Evolutionary conservation across 2,113 vertebrate species (phyloP).

Genomic region (Egretta garzetta): DNA sequence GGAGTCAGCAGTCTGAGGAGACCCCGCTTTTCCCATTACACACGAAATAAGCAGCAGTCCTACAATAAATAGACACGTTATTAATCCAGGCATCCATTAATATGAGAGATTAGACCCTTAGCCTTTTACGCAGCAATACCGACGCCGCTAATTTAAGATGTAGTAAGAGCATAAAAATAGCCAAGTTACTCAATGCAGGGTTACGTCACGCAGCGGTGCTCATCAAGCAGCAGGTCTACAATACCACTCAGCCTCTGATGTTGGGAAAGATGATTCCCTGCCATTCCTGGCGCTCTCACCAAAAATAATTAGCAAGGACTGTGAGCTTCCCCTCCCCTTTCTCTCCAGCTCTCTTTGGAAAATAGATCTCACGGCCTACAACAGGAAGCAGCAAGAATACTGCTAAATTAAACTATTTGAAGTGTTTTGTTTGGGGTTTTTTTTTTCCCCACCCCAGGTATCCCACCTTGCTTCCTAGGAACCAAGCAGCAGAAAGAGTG

Average conservation of each 20-base stretch:
- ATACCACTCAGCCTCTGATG: background rate
- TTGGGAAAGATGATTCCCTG: background rate
- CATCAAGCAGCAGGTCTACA: background rate
- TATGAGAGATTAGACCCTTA: background rate
- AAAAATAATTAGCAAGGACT: background rate
- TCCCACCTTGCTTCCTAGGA: background rate
- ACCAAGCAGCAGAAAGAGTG: background rate
- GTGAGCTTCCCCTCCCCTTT: background rate
- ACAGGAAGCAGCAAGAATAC: background rate
- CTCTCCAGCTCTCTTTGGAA: background rate
- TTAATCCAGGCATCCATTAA: background rate
- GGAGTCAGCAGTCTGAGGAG: conserved; percentile 1
- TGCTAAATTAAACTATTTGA: background rate
- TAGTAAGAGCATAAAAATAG: conserved; percentile 42
- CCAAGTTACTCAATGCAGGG: background rate
- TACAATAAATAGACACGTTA: background rate
- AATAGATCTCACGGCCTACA: background rate
- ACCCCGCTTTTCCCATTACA: background rate
- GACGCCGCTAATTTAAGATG: background rate
- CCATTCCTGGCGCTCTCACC: background rate
- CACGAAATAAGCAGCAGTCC: background rate
- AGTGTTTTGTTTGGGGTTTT: no score
- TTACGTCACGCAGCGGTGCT: conserved; percentile 8
- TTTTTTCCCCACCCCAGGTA: background rate
- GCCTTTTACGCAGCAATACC: background rate